Conservation (phyloP, 2,113 vertebrate genomes). For the Odocoileus virginianus region DNA sequence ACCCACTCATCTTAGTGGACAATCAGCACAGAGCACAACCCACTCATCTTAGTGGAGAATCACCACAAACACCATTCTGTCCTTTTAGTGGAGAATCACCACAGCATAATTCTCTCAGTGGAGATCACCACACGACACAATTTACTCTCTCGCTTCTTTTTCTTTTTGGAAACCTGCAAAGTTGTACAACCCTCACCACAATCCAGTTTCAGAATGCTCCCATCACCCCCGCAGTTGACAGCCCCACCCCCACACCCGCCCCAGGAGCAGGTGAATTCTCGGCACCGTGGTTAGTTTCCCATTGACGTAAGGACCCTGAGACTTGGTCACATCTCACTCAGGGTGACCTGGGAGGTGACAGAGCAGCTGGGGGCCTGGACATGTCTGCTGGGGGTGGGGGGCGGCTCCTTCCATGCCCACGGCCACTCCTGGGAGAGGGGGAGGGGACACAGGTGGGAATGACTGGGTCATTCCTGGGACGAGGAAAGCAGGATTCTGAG, state of each 20-base stretch:
- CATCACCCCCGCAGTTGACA: accelerated
- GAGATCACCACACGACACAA: accelerated
- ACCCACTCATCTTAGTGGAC: accelerated
- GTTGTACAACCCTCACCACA: accelerated
- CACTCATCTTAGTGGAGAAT: no score
- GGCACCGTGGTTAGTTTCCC: no score
- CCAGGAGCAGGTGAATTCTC: accelerated
- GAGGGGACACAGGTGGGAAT: not conserved
- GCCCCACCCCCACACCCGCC: accelerated
- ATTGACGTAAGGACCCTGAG: accelerated
- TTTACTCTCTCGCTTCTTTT: accelerated
- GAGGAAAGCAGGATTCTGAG: no score
- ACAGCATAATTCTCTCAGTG: no score
- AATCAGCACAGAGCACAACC: not conserved
- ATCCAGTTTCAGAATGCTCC: accelerated
- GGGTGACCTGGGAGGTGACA: accelerated
- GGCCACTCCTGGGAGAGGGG: not conserved
- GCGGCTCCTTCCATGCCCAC: accelerated
- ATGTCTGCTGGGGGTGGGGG: no score
- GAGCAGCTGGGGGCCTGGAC: not conserved
- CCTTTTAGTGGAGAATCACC: not conserved
- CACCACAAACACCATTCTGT: no score
- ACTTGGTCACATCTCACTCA: not conserved
- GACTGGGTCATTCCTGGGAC: no score
- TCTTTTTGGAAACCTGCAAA: no score